phyloP scores from a whole-genome alignment of 1,140 invertebrate genomes.

The Paraescarpia echinospica region DNA sequence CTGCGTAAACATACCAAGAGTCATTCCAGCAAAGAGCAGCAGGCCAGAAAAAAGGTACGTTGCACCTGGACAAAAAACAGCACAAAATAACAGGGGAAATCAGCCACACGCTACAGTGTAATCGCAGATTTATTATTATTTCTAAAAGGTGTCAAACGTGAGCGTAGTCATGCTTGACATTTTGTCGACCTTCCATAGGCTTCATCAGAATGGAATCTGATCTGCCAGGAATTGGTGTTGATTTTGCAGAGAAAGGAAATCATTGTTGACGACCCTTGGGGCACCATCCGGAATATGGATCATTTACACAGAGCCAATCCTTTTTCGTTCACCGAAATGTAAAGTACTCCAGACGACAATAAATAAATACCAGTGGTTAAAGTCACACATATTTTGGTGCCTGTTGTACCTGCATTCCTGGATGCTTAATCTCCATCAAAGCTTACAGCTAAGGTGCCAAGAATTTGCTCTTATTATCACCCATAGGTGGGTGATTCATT shows the following conservation, averaged over 20 bases:
- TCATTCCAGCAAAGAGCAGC: constrained; percentile 36
- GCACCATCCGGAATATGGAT: neutral
- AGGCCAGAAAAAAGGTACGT: constrained; percentile 18
- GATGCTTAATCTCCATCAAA: neutral
- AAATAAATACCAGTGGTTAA: neutral
- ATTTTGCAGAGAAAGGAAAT: neutral
- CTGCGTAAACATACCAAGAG: constrained; percentile 72
- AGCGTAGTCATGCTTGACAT: neutral
- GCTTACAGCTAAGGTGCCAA: neutral
- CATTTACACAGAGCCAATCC: neutral
- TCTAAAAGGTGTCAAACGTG: neutral
- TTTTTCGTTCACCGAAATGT: neutral
- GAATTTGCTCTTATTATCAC: neutral
- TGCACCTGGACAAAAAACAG: neutral
- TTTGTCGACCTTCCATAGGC: neutral
- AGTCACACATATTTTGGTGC: neutral
- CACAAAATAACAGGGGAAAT: neutral
- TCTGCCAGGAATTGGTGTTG: neutral
- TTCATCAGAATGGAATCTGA: neutral
- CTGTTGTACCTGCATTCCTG: neutral
- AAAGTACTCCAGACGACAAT: neutral
- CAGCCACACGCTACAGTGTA: neutral
- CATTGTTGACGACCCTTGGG: neutral
- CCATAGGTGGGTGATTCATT: neutral
- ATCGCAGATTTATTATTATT: neutral